Conservation (phyloP, 1,140 invertebrate species). For the Coenobita brevimanus region DNA sequence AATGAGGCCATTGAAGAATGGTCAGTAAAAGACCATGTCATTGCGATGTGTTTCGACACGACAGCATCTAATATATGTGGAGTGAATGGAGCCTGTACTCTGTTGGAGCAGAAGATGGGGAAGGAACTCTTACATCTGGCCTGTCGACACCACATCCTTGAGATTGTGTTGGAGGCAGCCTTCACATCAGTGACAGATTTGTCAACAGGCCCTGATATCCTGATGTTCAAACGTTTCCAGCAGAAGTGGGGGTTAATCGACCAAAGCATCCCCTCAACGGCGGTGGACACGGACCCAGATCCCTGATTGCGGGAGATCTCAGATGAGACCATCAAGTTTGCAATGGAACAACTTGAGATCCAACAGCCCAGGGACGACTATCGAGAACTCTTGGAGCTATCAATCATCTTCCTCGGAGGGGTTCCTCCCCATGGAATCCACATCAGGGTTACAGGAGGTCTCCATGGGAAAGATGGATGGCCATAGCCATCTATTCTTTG, state of each 20-base stretch:
- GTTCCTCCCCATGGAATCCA: not conserved
- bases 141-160: too few relatives aligned
- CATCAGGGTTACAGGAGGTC: not conserved
- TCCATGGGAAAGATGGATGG: not conserved
- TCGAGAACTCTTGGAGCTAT: too few relatives aligned
- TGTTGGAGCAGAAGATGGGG: too few relatives aligned
- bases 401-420: too few relatives aligned
- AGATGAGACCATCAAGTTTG: constrained; percentile 13
- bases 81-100: too few relatives aligned
- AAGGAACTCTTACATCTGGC: too few relatives aligned
- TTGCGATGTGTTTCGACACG: too few relatives aligned
- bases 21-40: too few relatives aligned
- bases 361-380: not conserved
- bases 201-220: not conserved
- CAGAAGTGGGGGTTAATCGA: not conserved
- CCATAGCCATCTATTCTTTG: not conserved
- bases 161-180: too few relatives aligned
- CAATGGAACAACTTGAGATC: not conserved
- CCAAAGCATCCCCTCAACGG: not conserved
- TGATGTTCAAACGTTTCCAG: constrained; percentile 14
- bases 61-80: too few relatives aligned
- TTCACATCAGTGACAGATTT: too few relatives aligned
- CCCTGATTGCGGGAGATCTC: not conserved
- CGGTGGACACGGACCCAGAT: not conserved
- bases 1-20: too few relatives aligned